Base-by-base conservation (phyloP, 2,888 invertebrate genomes). In the Lampropteryx suffumata region DNA sequence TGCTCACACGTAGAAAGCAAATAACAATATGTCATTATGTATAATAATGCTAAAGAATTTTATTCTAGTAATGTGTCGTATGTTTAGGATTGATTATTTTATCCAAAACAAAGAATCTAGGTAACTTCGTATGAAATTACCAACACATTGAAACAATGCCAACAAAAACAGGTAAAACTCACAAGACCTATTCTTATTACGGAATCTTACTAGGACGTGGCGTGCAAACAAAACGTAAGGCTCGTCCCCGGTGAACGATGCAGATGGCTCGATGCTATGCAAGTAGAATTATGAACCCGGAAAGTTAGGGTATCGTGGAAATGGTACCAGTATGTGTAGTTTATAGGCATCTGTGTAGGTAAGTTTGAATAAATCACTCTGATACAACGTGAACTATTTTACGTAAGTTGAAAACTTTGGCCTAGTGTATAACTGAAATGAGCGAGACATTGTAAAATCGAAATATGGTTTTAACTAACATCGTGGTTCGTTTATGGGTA, bases 171-270 rank as follows among this genome's bases (percentile, higher is more conserved):
- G 11, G 11, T 6, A 35, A 35, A 27, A 30, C 24, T 24, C 11
- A 12, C 24, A 36, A 24, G 13, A 28, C 9, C 39, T 34, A 28
- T 33, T 41, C 46, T 54, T 50, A 52, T 52, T 42, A 47, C 36
- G 47, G 51, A 50, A 42, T 40, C 24, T 7, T 50, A 57, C 34
- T 43, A 32, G 37, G 27, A 21, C 14, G 41, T 61, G 44, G 61
- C 61, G 59, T 61, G 61, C 46, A 44, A 43, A 51, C 53, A 34
- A 39, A 42, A 54, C 61, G 59, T 61, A 55, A 61, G 43, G 46
- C 17, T 39, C 12, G 48, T 46, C 54, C 56, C 54, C 30, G 29
- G 50, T 54, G 55, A 36, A 24, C 35, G 33, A 43, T 39, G 47
- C 33, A 33, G 53, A 48, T 53, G 40, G 32, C 43, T 32, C 50